These are phyloP conservation scores for Caenorhabditis virilis DNA, from an alignment of 2,888 invertebrate genomes.

Conservation along the genomic window DNA sequence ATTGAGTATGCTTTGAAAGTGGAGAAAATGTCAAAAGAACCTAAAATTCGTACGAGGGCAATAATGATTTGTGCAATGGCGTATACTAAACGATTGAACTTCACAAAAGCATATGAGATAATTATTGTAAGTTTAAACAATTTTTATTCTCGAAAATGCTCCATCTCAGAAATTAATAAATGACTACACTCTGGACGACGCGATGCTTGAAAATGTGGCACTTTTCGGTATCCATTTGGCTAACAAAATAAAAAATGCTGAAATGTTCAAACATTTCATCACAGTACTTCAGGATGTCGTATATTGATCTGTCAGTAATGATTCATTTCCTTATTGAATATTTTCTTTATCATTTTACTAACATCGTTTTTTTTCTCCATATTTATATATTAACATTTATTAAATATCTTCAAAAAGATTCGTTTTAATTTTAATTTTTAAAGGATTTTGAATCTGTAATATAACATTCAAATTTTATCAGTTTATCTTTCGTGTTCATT, in stretches of 20 bases:
- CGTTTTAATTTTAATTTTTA: too few relatives aligned
- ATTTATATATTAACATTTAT: too few relatives aligned
- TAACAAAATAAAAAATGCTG: conserved; percentile 25
- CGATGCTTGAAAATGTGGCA: conserved; percentile 32
- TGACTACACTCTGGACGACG: conserved; percentile 14
- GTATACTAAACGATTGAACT: conserved; percentile 24
- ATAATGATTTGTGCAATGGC: conserved; percentile 24
- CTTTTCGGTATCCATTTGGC: conserved; percentile 25
- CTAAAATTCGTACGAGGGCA: conserved; percentile 11
- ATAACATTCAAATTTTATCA: too few relatives aligned
- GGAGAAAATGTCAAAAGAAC: neutral
- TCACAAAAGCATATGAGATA: conserved; percentile 6
- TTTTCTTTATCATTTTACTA: too few relatives aligned
- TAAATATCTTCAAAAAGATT: too few relatives aligned
- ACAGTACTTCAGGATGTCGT: conserved; percentile 12
- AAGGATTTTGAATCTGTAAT: too few relatives aligned
- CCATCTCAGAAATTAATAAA: conserved; percentile 11
- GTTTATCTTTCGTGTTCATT: too few relatives aligned
- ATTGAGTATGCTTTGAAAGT: conserved; percentile 22
- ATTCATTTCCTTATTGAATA: too few relatives aligned
- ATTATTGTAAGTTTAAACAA: conserved; percentile 11
- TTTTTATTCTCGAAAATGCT: neutral
- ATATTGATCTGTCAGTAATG: too few relatives aligned
- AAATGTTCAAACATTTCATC: conserved; percentile 16
- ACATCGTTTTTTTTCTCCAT: too few relatives aligned